These are phyloP conservation scores for Ciconia boyciana DNA, from an alignment of 2,113 vertebrate genomes.

Conservation along the genomic window DNA sequence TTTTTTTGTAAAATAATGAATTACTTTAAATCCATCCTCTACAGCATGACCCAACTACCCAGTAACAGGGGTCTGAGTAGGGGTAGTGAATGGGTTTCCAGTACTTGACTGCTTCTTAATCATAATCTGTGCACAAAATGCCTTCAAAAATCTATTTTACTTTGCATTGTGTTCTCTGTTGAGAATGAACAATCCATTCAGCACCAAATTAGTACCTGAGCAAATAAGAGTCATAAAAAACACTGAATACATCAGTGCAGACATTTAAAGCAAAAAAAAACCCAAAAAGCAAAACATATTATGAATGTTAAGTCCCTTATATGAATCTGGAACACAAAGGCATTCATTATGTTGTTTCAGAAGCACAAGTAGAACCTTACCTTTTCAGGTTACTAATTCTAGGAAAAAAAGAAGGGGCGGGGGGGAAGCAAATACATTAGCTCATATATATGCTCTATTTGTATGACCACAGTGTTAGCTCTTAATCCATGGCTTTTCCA, in stretches of 20 bases:
- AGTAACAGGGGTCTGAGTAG: not conserved
- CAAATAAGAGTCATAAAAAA: not conserved
- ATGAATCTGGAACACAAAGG: not conserved
- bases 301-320: not conserved
- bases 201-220: not conserved
- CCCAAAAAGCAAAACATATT: not conserved
- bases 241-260: not conserved
- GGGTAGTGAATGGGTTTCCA: not conserved
- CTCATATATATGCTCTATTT: not conserved
- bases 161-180: not conserved
- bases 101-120: not conserved
- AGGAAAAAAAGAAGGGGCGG: not conserved
- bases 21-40: not conserved
- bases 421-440: not conserved
- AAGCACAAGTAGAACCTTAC: not conserved
- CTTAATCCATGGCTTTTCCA: not conserved
- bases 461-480: not conserved
- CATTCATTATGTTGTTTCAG: not conserved
- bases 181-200: not conserved
- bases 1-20: not conserved
- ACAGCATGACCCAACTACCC: not conserved
- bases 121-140: not conserved
- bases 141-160: slow-evolving; percentile 8
- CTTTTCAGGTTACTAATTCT: not conserved
- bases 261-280: not conserved